phyloP scores from a whole-genome alignment of 2,113 vertebrate species.

The Dromiciops gliroides region DNA sequence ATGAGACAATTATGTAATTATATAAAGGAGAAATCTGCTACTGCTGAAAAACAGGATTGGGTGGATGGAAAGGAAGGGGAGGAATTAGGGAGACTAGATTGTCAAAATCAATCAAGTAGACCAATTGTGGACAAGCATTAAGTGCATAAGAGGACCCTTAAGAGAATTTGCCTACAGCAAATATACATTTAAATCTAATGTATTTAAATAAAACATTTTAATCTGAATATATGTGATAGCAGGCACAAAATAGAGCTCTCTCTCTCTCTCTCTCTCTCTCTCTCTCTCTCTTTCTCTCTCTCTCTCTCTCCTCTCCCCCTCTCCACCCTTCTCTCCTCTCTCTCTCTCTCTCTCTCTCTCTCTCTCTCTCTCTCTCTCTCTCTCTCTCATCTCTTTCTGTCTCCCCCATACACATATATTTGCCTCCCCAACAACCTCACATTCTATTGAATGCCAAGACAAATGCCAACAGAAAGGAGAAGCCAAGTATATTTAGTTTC shows the following conservation, averaged over 20 bases:
- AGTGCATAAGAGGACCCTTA: neutral
- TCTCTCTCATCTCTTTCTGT: too few species aligned
- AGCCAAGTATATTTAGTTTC: constrained; percentile 37
- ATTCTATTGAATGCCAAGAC: constrained; percentile 30
- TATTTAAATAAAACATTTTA: neutral
- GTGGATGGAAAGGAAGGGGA: neutral
- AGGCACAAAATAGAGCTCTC: neutral
- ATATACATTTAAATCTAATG: neutral
- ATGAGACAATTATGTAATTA: neutral
- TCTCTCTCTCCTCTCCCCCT: too few species aligned
- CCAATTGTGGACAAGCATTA: neutral
- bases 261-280: neutral
- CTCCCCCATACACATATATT: constrained; percentile 11
- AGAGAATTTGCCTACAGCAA: neutral
- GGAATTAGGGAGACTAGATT: neutral
- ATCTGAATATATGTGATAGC: neutral
- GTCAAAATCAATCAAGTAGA: neutral
- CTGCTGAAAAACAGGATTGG: neutral
- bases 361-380: too few species aligned
- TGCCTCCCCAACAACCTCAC: neutral
- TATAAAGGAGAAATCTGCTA: neutral
- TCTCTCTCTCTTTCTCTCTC: neutral
- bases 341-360: too few species aligned
- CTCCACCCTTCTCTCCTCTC: too few species aligned
- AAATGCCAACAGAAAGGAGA: constrained; percentile 26